A percentile compares a stretch with the other conserved stretches of the same genome.
phyloP scores from a whole-genome alignment of 2,113 vertebrate genomes.

The Macquaria ambigua region DNA sequence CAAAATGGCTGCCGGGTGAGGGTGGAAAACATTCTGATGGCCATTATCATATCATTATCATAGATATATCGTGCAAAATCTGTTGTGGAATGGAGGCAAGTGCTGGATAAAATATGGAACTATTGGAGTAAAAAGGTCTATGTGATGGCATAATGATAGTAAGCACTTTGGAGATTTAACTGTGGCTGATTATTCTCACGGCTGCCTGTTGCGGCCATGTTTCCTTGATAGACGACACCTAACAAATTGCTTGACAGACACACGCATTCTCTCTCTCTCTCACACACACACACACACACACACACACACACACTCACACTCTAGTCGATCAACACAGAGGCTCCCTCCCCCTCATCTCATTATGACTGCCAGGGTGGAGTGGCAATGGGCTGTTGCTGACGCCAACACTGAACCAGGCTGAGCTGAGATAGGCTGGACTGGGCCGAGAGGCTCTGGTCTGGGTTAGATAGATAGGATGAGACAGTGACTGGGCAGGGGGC shows the following conservation, averaged over 20 bases:
- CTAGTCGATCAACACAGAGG: conserved; percentile 11
- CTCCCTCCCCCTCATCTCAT: conserved; percentile 85
- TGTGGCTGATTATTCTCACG: conserved; percentile 62
- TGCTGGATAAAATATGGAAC: conserved; percentile 60
- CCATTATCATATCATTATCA: conserved; percentile 78
- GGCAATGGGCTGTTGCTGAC: conserved; percentile 86
- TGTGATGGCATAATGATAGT: conserved; percentile 59
- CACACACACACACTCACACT: neutral
- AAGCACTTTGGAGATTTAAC: conserved; percentile 38
- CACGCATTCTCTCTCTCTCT: conserved; percentile 36
- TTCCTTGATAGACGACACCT: conserved; percentile 83
- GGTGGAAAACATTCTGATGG: conserved; percentile 69
- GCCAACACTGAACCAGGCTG: conserved; percentile 84
- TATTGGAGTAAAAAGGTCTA: conserved; percentile 55
- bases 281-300: neutral
- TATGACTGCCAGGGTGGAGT: conserved; percentile 86
- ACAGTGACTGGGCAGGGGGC: conserved; percentile 87
- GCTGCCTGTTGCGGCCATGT: conserved; percentile 61
- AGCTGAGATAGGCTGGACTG: conserved; percentile 82
- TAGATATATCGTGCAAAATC: conserved; percentile 52
- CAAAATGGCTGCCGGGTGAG: conserved; percentile 73
- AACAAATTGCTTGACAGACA: conserved; percentile 87
- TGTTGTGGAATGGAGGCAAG: conserved; percentile 76
- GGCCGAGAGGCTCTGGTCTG: conserved; percentile 77
- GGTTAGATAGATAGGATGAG: conserved; percentile 87